phyloP scores from a whole-genome alignment of 2,113 vertebrate genomes.

The Odocoileus virginianus region DNA sequence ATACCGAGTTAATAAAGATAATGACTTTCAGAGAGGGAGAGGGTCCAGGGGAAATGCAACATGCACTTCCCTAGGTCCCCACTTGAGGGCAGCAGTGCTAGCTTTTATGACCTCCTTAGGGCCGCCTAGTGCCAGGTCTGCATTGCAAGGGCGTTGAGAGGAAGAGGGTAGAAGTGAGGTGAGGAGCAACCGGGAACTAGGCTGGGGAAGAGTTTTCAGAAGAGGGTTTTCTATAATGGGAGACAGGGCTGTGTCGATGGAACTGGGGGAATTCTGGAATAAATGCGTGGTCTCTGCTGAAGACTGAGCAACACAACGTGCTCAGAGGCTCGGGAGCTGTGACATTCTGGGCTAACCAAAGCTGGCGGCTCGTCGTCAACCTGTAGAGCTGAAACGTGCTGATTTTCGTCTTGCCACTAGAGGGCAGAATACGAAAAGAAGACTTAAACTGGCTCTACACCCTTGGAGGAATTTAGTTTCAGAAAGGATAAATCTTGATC shows the following conservation, averaged over 20 bases:
- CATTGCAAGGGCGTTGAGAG: neutral
- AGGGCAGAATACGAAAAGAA: conserved; percentile 73
- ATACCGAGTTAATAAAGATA: neutral
- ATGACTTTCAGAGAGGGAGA: neutral
- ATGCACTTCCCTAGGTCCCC: neutral
- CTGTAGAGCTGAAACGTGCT: conserved; percentile 33
- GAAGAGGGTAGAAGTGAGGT: neutral
- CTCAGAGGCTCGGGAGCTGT: neutral
- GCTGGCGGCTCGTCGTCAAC: neutral
- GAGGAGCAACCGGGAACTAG: neutral
- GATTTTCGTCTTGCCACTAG: conserved; percentile 77
- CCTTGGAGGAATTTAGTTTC: conserved; percentile 8
- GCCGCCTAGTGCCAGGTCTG: neutral
- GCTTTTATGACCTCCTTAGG: neutral
- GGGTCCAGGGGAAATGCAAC: neutral
- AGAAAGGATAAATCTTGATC: neutral
- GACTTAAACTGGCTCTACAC: neutral
- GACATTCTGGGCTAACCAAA: neutral
- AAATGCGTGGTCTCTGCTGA: neutral
- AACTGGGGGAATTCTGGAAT: neutral
- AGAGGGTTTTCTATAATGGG: neutral
- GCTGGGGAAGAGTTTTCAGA: neutral
- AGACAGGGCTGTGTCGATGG: neutral
- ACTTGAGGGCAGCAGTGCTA: conserved; percentile 21
- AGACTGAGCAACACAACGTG: neutral